Percentiles rank a stretch among this genome's conserved stretches.
Conservation (phyloP, 2,888 invertebrate genomes). For the Penaeus monodon region DNA sequence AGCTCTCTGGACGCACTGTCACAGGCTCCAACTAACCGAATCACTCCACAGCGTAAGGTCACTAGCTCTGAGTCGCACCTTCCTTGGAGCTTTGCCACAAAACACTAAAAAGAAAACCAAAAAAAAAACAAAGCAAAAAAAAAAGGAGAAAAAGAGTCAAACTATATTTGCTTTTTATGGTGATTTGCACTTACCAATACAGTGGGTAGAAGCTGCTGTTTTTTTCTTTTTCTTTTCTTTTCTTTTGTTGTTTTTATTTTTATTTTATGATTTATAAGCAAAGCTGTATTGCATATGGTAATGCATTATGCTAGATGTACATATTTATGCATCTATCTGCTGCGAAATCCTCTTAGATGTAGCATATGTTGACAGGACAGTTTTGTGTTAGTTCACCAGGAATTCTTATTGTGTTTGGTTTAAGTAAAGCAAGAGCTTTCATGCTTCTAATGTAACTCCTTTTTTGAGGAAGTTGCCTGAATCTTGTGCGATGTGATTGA, state of each 20-base stretch:
- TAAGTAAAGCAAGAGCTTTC: too few species aligned
- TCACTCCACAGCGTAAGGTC: slow-evolving; percentile 42
- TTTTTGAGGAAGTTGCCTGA: too few species aligned
- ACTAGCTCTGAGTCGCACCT: slow-evolving; percentile 53
- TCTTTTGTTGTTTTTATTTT: too few species aligned
- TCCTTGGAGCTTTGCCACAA: slow-evolving; percentile 60
- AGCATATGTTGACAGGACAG: background rate
- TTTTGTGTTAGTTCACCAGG: background rate
- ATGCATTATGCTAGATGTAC: slow-evolving; percentile 29
- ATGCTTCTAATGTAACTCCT: too few species aligned
- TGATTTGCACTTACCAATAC: background rate
- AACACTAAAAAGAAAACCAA: slow-evolving; percentile 38
- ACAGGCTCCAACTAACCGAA: slow-evolving; percentile 60
- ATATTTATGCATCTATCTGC: slow-evolving; percentile 17
- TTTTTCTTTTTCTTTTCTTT: background rate
- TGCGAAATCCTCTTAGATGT: background rate
- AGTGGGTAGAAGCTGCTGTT: background rate
- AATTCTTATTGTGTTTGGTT: background rate
- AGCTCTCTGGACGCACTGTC: slow-evolving; percentile 63
- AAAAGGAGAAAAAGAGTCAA: background rate
- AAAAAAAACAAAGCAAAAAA: background rate
- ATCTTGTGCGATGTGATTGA: too few species aligned
- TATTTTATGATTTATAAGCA: background rate
- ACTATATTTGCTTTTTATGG: slow-evolving; percentile 3
- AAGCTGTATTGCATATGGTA: slow-evolving; percentile 23